phyloP scores from a whole-genome alignment of 2,113 vertebrate genomes.

The Neodon shergylaensis region DNA sequence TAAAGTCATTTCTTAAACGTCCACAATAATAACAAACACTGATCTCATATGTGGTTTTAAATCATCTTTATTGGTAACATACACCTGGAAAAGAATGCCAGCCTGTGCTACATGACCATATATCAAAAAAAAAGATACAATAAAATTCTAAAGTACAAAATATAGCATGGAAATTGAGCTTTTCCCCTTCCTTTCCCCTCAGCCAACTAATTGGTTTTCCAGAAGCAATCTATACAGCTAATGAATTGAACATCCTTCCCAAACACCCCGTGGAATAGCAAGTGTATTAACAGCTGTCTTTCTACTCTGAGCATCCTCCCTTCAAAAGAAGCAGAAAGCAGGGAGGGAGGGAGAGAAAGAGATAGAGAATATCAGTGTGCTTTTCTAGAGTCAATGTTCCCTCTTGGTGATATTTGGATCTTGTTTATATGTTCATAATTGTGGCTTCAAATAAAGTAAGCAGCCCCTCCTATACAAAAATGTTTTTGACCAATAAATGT shows the following conservation, averaged over 20 bases:
- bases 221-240: slow-evolving; percentile 26
- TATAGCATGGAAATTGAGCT: slow-evolving; percentile 23
- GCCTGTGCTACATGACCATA: background rate
- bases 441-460: slow-evolving; percentile 2
- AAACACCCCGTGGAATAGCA: background rate
- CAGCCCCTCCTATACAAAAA: background rate
- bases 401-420: background rate
- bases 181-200: background rate
- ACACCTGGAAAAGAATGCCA: background rate
- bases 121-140: background rate
- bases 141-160: slow-evolving; percentile 22
- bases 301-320: background rate
- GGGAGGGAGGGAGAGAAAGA: background rate
- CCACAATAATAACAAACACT: slow-evolving; percentile 1
- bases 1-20: slow-evolving; percentile 36
- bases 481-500: slow-evolving; percentile 31
- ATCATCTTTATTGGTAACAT: slow-evolving; percentile 47
- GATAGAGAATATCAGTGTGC: background rate
- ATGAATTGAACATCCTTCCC: background rate
- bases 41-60: slow-evolving; percentile 23
- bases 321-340: slow-evolving; percentile 39
- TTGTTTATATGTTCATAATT: slow-evolving; percentile 8
- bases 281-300: slow-evolving; percentile 21
- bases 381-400: background rate
- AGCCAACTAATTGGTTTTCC: slow-evolving; percentile 1